Evolutionary conservation across 1,140 invertebrate species (phyloP).

Genomic region (Drosophila lacteicornis): DNA sequence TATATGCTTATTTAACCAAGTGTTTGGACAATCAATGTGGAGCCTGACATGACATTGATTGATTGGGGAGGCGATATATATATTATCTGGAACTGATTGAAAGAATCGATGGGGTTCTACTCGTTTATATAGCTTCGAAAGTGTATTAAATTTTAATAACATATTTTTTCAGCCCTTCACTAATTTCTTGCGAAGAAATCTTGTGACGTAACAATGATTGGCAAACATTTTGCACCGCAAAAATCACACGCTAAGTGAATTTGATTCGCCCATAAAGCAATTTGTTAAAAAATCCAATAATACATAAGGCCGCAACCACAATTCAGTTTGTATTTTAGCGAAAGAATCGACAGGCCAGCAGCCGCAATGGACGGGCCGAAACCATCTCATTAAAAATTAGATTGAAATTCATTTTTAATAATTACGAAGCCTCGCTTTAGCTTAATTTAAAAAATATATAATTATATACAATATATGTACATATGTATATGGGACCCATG

Average conservation of each 20-base stretch:
- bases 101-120: constrained; percentile 1
- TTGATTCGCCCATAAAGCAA: constrained; percentile 38
- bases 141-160: too few relatives aligned
- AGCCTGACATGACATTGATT: constrained; percentile 44
- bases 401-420: constrained; percentile 72
- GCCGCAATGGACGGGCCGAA: constrained; percentile 44
- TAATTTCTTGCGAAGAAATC: neutral
- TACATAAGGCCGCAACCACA: constrained; percentile 26
- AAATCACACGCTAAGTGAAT: constrained; percentile 62
- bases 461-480: constrained; percentile 4
- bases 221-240: constrained; percentile 41
- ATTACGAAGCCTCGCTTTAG: constrained; percentile 18
- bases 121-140: neutral
- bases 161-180: constrained; percentile 6
- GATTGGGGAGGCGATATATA: constrained; percentile 38
- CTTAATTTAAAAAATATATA: constrained; percentile 7
- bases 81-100: constrained; percentile 45
- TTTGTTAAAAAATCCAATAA: constrained; percentile 36
- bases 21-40: constrained; percentile 42
- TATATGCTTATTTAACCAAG: constrained; percentile 39
- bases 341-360: constrained; percentile 21
- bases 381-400: constrained; percentile 75
- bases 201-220: neutral
- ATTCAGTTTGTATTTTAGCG: constrained; percentile 27
- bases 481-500: constrained; percentile 1